Percentiles rank a stretch among this genome's conserved stretches.
These are phyloP conservation scores for Periphyllus acericola DNA, from an alignment of 2,888 invertebrate species.

Conservation along the genomic window DNA sequence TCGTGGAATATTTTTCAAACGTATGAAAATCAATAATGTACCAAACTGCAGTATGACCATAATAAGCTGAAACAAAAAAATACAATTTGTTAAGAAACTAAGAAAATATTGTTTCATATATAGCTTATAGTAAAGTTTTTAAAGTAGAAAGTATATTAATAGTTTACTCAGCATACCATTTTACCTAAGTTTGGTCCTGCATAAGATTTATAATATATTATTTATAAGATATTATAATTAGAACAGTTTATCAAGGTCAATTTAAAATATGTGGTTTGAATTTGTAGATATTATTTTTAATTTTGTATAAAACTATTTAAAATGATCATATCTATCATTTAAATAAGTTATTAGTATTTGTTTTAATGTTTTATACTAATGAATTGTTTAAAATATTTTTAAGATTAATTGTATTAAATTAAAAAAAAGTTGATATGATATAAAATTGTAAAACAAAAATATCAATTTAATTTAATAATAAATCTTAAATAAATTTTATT, in stretches of 20 bases:
- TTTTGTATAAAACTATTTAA: background rate
- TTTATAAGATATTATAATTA: background rate
- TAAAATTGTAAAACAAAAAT: no score
- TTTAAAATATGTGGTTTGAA: background rate
- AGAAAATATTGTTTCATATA: background rate
- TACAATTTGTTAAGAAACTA: background rate
- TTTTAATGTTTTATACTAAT: no score
- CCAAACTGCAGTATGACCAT: background rate
- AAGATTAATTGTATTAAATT: no score
- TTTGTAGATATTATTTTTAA: no score
- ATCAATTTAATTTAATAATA: no score
- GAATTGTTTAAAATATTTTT: background rate
- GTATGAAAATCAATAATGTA: background rate
- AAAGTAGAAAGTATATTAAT: no score
- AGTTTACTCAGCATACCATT: no score
- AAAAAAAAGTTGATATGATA: no score
- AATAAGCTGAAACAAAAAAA: constrained; percentile 46
- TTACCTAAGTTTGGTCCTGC: no score
- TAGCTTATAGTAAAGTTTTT: background rate
- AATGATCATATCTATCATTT: background rate
- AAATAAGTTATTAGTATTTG: no score
- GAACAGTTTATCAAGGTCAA: background rate
- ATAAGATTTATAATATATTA: no score
- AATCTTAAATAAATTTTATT: no score
- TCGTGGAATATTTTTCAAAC: constrained; percentile 24